Percentiles rank a stretch among this genome's conserved stretches.
Evolutionary conservation across 2,888 invertebrate species (phyloP).

Genomic region (Drosophila phalerata): DNA sequence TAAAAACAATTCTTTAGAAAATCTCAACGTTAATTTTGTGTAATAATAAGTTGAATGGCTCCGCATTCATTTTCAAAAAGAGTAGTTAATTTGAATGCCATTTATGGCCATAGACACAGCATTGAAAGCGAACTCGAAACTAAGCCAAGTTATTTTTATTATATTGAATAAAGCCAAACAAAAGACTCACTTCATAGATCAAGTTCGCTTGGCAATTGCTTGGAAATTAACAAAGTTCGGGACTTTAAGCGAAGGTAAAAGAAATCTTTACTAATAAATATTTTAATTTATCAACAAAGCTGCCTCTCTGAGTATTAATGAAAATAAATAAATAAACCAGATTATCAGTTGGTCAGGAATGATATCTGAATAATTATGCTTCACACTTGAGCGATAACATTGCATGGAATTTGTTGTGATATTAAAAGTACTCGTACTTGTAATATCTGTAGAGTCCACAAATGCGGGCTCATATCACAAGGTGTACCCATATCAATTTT

Average conservation of each 20-base stretch:
- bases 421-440: conserved; percentile 13
- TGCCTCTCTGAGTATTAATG: neutral
- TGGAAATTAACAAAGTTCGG: conserved; percentile 5
- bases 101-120: conserved; percentile 28
- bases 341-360: conserved; percentile 9
- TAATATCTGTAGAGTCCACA: conserved; percentile 18
- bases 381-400: conserved; percentile 14
- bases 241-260: neutral
- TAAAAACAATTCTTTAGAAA: conserved; percentile 68
- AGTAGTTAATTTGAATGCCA: conserved; percentile 53
- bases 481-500: conserved; percentile 40
- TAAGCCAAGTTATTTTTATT: conserved; percentile 13
- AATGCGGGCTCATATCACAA: conserved; percentile 34
- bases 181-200: conserved; percentile 21
- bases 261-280: neutral
- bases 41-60: conserved; percentile 65
- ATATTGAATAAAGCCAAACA: conserved; percentile 35
- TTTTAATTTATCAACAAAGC: conserved; percentile 1
- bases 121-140: conserved; percentile 11
- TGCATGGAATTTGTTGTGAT: conserved; percentile 13
- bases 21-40: conserved; percentile 64
- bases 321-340: neutral
- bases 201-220: conserved; percentile 28
- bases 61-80: conserved; percentile 33
- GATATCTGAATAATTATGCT: conserved; percentile 12